Conservation (phyloP, 2,113 vertebrate species). For the Anser cygnoides region DNA sequence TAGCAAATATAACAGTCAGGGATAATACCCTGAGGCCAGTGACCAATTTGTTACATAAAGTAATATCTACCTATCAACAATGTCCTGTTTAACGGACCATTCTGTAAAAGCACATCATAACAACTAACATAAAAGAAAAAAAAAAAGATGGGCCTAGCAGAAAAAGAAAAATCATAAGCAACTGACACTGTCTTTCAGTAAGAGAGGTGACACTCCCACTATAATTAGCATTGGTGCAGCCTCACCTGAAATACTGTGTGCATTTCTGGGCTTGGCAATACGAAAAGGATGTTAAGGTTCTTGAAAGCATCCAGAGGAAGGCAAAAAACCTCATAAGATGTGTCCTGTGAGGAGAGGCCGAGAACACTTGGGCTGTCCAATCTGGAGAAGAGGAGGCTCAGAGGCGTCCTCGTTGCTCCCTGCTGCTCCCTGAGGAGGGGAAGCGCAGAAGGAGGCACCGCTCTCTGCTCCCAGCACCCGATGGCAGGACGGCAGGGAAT, state of each 20-base stretch:
- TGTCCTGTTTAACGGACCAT: not conserved
- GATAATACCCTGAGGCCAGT: not conserved
- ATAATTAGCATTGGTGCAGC: not conserved
- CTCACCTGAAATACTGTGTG: too few species aligned
- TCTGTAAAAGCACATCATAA: not conserved
- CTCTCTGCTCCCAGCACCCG: not conserved
- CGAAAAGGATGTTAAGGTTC: too few species aligned
- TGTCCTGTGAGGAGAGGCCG: too few species aligned
- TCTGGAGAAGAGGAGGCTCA: not conserved
- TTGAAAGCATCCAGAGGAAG: too few species aligned
- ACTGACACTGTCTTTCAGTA: not conserved
- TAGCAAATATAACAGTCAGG: not conserved
- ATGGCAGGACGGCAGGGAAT: not conserved
- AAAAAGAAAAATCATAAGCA: not conserved
- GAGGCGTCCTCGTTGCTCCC: not conserved
- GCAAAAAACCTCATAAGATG: too few species aligned
- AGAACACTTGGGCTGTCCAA: too few species aligned
- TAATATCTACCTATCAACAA: not conserved
- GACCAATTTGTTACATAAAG: constrained; percentile 13
- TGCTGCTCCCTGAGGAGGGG: not conserved
- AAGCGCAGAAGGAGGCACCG: not conserved
- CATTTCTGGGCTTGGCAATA: too few species aligned
- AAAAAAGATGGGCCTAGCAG: not conserved
- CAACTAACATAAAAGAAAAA: not conserved
- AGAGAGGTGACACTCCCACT: not conserved